Percentiles rank a stretch among this genome's conserved stretches.
Conservation (phyloP, 1,140 invertebrate species). For the Aphidius ervi region DNA sequence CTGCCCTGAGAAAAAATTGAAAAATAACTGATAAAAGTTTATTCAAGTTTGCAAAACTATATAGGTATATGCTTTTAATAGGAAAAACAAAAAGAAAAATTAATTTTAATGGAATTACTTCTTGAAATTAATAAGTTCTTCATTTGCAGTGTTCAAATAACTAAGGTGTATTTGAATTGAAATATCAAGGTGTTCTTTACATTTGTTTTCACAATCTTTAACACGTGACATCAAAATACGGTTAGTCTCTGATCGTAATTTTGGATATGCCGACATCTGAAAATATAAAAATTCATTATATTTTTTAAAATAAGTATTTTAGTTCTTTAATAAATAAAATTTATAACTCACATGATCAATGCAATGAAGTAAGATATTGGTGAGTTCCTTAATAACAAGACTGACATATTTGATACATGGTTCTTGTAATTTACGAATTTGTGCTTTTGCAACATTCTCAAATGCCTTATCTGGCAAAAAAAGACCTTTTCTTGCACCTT, state of each 20-base stretch:
- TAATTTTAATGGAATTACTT: conserved; percentile 65
- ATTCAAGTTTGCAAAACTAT: too few species aligned
- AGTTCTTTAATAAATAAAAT: too few species aligned
- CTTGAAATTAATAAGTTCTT: conserved; percentile 99
- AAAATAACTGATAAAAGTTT: too few species aligned
- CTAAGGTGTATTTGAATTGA: conserved; percentile 96
- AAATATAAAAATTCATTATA: conserved; percentile 68
- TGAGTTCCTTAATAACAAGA: conserved; percentile 61
- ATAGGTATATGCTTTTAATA: too few species aligned
- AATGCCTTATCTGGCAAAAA: conserved; percentile 99
- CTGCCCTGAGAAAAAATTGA: too few species aligned
- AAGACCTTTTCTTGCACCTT: conserved; percentile 75
- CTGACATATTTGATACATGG: conserved; percentile 98
- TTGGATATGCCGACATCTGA: conserved; percentile 94
- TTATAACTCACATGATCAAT: too few species aligned
- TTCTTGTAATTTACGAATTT: conserved; percentile 90
- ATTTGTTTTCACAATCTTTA: conserved; percentile 55
- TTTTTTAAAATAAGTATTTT: conserved; percentile 55
- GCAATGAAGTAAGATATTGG: too few species aligned
- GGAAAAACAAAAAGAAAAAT: too few species aligned
- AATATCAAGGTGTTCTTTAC: conserved; percentile 93
- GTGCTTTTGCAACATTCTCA: conserved; percentile 99
- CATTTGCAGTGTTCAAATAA: conserved; percentile 99
- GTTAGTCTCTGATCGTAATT: conserved; percentile 96
- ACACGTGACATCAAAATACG: conserved; percentile 87